Base-by-base conservation (phyloP, 2,888 invertebrate genomes). In the Leptothorax acervorum region DNA sequence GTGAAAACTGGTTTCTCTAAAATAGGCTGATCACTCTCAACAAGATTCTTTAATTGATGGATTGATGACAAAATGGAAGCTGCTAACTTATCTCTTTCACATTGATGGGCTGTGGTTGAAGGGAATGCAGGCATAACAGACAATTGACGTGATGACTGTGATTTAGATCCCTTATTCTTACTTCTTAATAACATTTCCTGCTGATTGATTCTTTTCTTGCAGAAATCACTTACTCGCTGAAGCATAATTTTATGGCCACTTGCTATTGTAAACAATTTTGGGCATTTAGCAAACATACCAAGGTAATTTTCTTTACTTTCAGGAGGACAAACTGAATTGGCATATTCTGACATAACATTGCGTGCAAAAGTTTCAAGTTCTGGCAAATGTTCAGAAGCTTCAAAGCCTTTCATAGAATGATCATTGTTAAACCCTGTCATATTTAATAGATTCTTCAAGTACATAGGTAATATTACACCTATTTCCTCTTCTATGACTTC, bases 301-400 rank as follows among this genome's bases (percentile, higher is more conserved):
- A 45, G 45, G 12, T 45, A 45, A 3, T 12, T 45, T 45, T 11
- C 11, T 45, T 45, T 45, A 45, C 11, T 45, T 45, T 45, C 45
- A 45, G 45, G 45, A 45, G 45, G 45, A 45, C 45, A 45, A 45
- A 45, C 48, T 48, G 48, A 48, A 48, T 45, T 48, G 15, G 15
- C 48, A 48, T 48, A 48, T 48, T 48, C 48, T 48, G 48, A 48
- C 23, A 55, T 23, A 55, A 60, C 15, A 60, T 60, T 60, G 60
- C 60, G 60, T 60, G 60, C 60, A 60, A 60, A 60, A 60, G 60
- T 28, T 57, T 60, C 60, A 28, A 60, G 60, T 4, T 60, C 60
- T 31, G 60, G 60, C 28, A 60, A 60, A 60, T 60, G 60, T 60
- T 60, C 28, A 15, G 31, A 60, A 60, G 60, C 60, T 60, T 60